A percentile compares a stretch with the other conserved stretches of the same genome.
These are phyloP conservation scores for Ctenochaetus hawaiiensis DNA, from an alignment of 2,797 vertebrate species.

Conservation along the genomic window DNA sequence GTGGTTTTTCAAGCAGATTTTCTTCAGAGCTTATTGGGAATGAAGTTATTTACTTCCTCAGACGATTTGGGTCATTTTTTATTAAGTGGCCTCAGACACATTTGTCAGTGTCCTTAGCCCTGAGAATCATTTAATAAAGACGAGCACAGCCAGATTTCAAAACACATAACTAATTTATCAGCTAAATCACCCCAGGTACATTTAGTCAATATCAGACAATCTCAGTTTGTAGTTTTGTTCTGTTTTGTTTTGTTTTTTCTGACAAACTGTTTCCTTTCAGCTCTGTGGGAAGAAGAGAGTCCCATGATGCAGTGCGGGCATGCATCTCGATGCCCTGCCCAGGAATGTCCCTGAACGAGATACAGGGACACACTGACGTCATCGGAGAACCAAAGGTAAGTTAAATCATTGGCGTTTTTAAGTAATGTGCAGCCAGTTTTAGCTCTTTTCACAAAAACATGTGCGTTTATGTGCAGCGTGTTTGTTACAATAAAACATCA, in stretches of 20 bases:
- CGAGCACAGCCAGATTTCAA: slow-evolving; percentile 80
- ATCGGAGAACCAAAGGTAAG: slow-evolving; percentile 88
- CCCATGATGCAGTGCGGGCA: slow-evolving; percentile 88
- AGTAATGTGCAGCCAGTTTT: not conserved
- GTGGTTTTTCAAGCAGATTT: slow-evolving; percentile 49
- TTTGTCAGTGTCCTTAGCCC: slow-evolving; percentile 81
- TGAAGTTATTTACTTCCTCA: slow-evolving; percentile 76
- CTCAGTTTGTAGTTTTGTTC: slow-evolving; percentile 78
- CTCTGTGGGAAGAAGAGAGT: slow-evolving; percentile 88
- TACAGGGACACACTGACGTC: slow-evolving; percentile 86
- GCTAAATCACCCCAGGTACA: slow-evolving; percentile 84
- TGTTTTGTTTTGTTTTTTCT: slow-evolving; percentile 65
- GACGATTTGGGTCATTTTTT: slow-evolving; percentile 80
- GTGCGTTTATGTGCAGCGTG: not conserved
- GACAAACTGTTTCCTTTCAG: slow-evolving; percentile 89
- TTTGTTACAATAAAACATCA: too few species aligned
- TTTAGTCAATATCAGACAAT: slow-evolving; percentile 88
- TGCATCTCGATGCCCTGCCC: slow-evolving; percentile 89
- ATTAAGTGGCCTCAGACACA: slow-evolving; percentile 80
- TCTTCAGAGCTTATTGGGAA: slow-evolving; percentile 70
- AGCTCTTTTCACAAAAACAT: slow-evolving; percentile 2
- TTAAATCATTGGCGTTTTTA: slow-evolving; percentile 15
- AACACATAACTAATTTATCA: slow-evolving; percentile 86
- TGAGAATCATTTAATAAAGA: slow-evolving; percentile 74
- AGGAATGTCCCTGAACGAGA: slow-evolving; percentile 86